Evolutionary conservation across 2,797 vertebrate genomes (phyloP).

Genomic region (Anas bahamensis): DNA sequence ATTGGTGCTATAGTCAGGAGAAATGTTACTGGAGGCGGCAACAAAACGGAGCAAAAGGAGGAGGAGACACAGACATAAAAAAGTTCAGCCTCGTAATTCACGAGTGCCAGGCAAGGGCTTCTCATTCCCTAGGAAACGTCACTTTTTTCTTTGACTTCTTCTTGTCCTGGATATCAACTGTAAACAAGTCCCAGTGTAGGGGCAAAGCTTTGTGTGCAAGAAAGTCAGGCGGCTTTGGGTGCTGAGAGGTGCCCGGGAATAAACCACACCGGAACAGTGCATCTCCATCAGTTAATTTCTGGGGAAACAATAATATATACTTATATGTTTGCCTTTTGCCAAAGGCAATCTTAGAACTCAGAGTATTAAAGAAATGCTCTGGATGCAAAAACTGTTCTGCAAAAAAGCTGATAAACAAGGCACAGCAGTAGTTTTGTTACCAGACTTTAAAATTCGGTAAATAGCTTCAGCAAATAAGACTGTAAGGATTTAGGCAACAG

Average conservation of each 20-base stretch:
- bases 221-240: not conserved
- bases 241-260: not conserved
- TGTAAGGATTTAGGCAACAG: not conserved
- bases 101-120: slow-evolving; percentile 30
- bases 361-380: not conserved
- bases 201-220: not conserved
- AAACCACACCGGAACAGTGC: not conserved
- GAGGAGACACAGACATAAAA: slow-evolving; percentile 67
- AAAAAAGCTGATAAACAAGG: not conserved
- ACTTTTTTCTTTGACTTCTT: slow-evolving; percentile 29
- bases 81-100: slow-evolving; percentile 71
- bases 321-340: not conserved
- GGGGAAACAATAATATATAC: not conserved
- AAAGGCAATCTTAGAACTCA: not conserved
- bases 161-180: slow-evolving; percentile 39
- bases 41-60: slow-evolving; percentile 74
- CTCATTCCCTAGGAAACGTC: slow-evolving; percentile 71
- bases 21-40: slow-evolving; percentile 75
- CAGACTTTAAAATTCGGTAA: not conserved
- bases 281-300: not conserved
- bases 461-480: not conserved
- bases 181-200: not conserved
- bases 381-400: not conserved
- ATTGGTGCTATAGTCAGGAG: slow-evolving; percentile 68
- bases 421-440: rapidly evolving